A percentile compares a stretch with the other conserved stretches of the same genome.
These are phyloP conservation scores for Drepanosiphum platanoidis DNA, from an alignment of 2,888 invertebrate species.

Conservation along the genomic window DNA sequence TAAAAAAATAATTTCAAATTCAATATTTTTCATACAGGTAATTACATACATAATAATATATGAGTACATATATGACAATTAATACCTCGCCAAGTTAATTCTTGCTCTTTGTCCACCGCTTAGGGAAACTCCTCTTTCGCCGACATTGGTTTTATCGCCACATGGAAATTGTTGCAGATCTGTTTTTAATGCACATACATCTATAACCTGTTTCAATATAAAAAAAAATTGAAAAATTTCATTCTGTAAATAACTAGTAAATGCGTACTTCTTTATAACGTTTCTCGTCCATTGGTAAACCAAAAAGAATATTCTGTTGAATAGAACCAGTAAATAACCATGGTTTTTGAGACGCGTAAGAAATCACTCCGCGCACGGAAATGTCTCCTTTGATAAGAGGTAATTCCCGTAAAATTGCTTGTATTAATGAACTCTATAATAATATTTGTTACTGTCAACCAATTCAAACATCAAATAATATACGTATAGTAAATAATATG, in stretches of 20 bases:
- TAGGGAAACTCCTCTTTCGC: slow-evolving; percentile 84
- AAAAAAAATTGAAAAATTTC: slow-evolving; percentile 17
- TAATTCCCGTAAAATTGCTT: slow-evolving; percentile 81
- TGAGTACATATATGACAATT: too few species aligned
- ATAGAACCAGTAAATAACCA: slow-evolving; percentile 88
- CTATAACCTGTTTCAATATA: slow-evolving; percentile 70
- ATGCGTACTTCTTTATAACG: slow-evolving; percentile 73
- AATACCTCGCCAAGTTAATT: slow-evolving; percentile 69
- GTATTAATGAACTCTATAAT: slow-evolving; percentile 72
- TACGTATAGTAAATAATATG: neutral
- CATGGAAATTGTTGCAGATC: slow-evolving; percentile 83
- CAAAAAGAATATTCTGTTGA: too few species aligned
- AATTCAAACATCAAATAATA: neutral
- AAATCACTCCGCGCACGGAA: slow-evolving; percentile 76
- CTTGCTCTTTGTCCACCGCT: slow-evolving; percentile 90
- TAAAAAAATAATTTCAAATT: slow-evolving; percentile 54
- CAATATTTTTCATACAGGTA: too few species aligned
- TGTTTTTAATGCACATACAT: slow-evolving; percentile 77
- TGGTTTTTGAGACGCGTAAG: slow-evolving; percentile 87
- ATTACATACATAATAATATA: too few species aligned
- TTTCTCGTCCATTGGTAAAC: slow-evolving; percentile 76
- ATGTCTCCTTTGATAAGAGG: slow-evolving; percentile 76
- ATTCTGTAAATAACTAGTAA: too few species aligned
- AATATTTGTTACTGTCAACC: neutral
- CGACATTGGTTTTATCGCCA: slow-evolving; percentile 85